Conservation (phyloP, 2,888 invertebrate genomes). For the Cheilosia impressa region DNA sequence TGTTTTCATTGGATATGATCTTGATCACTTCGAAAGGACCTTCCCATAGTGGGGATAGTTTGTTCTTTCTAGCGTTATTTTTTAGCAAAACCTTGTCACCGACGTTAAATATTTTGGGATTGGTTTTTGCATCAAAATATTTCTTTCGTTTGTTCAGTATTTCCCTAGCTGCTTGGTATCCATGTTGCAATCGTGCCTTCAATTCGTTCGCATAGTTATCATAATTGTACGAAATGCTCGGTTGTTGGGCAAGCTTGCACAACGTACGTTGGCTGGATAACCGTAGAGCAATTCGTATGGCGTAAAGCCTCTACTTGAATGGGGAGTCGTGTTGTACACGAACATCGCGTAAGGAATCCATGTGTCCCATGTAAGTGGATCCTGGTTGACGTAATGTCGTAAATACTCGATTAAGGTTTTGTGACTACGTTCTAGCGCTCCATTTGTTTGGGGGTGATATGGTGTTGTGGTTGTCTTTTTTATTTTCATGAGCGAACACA, state of each 20-base stretch:
- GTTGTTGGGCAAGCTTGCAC: not conserved
- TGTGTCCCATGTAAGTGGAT: too few species aligned
- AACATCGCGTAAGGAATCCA: too few species aligned
- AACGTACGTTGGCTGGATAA: conserved; percentile 4
- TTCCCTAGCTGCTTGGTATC: not conserved
- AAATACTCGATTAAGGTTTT: not conserved
- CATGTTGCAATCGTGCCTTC: too few species aligned
- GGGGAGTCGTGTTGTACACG: too few species aligned
- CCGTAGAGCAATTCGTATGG: conserved; percentile 17
- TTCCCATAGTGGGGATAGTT: not conserved
- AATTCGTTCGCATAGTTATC: too few species aligned
- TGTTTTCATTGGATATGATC: not conserved
- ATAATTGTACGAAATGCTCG: not conserved
- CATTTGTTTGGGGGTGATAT: not conserved
- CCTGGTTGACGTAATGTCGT: not conserved
- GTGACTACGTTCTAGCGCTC: too few species aligned
- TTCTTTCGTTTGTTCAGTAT: not conserved
- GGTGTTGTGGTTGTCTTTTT: conserved; percentile 10
- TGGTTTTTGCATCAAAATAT: not conserved
- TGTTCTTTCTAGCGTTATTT: not conserved
- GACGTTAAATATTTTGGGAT: not conserved
- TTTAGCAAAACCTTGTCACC: not conserved
- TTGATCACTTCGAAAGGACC: not conserved
- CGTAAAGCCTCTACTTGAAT: not conserved
- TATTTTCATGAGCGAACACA: not conserved